phyloP scores from a whole-genome alignment of 1,140 invertebrate species.

The Meloidogyne hapla region DNA sequence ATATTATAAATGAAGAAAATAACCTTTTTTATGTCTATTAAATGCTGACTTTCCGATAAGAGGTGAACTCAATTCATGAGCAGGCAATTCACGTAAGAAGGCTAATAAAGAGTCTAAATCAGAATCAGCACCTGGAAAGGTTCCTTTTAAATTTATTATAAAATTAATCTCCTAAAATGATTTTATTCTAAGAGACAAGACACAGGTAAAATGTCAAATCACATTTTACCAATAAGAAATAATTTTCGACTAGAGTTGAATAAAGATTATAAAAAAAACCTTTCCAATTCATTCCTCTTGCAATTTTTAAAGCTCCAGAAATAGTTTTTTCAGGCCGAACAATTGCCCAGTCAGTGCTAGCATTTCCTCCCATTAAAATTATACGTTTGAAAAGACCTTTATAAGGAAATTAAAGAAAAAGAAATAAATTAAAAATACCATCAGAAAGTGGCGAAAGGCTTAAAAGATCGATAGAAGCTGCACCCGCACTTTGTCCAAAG shows the following conservation, averaged over 20 bases:
- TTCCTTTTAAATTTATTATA: neutral
- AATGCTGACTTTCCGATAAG: constrained; percentile 48
- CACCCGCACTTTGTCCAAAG: constrained; percentile 75
- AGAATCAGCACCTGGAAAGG: constrained; percentile 16
- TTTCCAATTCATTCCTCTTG: constrained; percentile 42
- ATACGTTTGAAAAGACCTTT: constrained; percentile 41
- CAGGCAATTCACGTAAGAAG: constrained; percentile 38
- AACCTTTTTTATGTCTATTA: constrained; percentile 40
- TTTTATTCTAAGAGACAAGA: no score
- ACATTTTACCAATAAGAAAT: no score
- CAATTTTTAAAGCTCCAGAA: constrained; percentile 35
- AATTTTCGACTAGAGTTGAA: neutral
- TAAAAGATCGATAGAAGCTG: constrained; percentile 60
- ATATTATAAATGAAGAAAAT: neutral
- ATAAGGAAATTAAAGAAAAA: constrained; percentile 5
- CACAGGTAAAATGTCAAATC: no score
- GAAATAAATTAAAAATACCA: constrained; percentile 20
- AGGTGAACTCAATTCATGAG: constrained; percentile 32
- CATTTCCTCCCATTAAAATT: constrained; percentile 50
- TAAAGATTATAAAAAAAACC: no score
- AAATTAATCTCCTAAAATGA: no score
- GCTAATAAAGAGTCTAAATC: constrained; percentile 29
- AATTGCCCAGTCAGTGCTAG: constrained; percentile 43
- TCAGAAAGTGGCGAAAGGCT: constrained; percentile 39
- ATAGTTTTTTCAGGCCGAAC: constrained; percentile 28